Evolutionary conservation across 2,113 vertebrate genomes (phyloP), one percentile per base, ranked within the genome.

Genomic region (Corynorhinus townsendii): DNA sequence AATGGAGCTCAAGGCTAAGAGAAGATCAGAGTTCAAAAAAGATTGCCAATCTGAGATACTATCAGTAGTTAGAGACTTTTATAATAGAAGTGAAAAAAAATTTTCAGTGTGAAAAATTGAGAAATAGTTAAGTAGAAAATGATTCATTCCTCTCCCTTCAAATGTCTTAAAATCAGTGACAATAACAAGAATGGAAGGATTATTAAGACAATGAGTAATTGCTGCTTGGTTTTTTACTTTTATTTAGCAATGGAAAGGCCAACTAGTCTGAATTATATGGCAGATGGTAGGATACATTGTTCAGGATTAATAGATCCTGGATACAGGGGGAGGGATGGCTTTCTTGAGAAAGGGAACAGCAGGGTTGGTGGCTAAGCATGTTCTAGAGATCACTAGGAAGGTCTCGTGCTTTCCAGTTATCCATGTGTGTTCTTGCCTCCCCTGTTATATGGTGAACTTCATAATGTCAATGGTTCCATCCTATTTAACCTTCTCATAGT

Each of bases 151-250:
- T 43, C 33, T 82, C 92, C 59, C 86, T 90, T 91, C 30, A 93
- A 91, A 83, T 80, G 82, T 24, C 24, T n/a, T 56, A 52, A 90
- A 95, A 89, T 59, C 66, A 94, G 11, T 38, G 17, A 54, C 40
- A 83, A 11, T 56, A 69, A 82, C n/a, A 85, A 81, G 47, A 72
- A 54, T 28, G 40, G 35, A 33, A 59, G 38, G 19, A 38, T 91
- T 86, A 11, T 93, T 89, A 72, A 83, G 84, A 91, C 89, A 92
- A 88, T 45, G 91, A 89, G 56, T 86, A 56, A 81, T 81, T 90
- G n/a, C 66, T 93, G 28, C 35, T 84, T 59, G 76, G 20, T 49
- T 95, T 92, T 64, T 94, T 87, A 47, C 38, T 94, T 95, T 86
- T 43, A 33, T 69, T 94, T 35, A 62, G 56, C 35, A 54, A 4